Base-by-base conservation (phyloP, 1,140 invertebrate species). In the Drosophila bocki region DNA sequence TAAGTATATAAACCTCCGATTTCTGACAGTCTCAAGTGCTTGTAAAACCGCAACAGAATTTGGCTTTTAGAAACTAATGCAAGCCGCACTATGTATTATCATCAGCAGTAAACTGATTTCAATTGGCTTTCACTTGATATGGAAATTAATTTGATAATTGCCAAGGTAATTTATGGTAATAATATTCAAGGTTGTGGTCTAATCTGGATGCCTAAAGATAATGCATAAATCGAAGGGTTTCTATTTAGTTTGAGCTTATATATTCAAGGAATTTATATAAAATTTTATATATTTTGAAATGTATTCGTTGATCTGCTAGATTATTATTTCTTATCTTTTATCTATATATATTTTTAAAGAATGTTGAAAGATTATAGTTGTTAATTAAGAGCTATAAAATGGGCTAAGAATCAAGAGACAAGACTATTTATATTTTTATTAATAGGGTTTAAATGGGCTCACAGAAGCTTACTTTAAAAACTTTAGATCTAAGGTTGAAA, bases 11-110 rank as follows among this genome's bases (percentile, higher is more conserved):
- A 37, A 54, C 3, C 37, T 17, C 48, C 8, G 19, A 54, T 37
- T 54, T 37, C 29, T 47, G 59, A 8, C 19, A 37, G 32, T 54
- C 47, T 54, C 11, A 54, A 61, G 35, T 56, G 17, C 11, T 22
- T 6, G n/a, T 22, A 26, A 44, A n/a, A 65, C 39, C 62, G 15
- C 57, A 62, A 2, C 19, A 62, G 29, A 65, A 65, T 44, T 62
- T n/a, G 33, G 57, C 17, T 15, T 13, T 0, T 3, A 61, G 29
- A 7, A 26, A 6, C 12, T 39, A 62, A 56, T 37, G 17, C 33
- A 19, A 19, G 15, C 51, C 35, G 3, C 29, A 57, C 35, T 54
- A 6, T 13, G 22, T 19, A 35, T 37, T 13, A 35, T 62, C 33
- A 61, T 26, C 32, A 64, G 11, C 15, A 64, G 17, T 44, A 11